A percentile compares a stretch with the other conserved stretches of the same genome.
These are phyloP conservation scores for Brachypodius melanocephalos DNA, from an alignment of 2,113 vertebrate species.

Conservation along the genomic window DNA sequence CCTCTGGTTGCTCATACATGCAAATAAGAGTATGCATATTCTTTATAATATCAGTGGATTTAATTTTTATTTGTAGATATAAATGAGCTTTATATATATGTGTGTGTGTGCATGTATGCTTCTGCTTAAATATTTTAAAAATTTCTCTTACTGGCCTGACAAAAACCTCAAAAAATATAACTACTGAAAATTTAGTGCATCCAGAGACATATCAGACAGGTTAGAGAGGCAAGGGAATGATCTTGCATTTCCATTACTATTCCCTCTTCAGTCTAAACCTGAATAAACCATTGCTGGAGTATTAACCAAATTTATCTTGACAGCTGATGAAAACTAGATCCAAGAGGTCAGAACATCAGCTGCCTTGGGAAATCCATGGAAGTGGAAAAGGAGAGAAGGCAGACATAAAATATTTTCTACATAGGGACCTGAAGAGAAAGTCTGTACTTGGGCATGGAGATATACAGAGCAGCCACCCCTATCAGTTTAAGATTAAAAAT, in stretches of 20 bases:
- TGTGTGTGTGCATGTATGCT: background rate
- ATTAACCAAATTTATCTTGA: slow-evolving; percentile 67
- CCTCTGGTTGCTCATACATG: background rate
- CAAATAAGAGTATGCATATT: background rate
- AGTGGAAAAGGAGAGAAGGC: background rate
- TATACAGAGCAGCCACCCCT: background rate
- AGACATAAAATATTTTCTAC: background rate
- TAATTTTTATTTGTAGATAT: background rate
- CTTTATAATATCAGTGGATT: background rate
- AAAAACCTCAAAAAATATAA: background rate
- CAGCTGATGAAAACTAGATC: slow-evolving; percentile 65
- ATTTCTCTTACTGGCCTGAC: background rate
- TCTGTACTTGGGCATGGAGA: background rate
- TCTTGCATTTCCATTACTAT: background rate
- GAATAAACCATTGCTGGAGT: slow-evolving; percentile 7
- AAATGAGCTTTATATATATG: background rate
- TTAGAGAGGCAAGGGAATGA: background rate
- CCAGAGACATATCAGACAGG: background rate
- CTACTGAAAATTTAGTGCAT: background rate
- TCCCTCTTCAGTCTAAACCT: background rate
- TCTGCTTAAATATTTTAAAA: background rate
- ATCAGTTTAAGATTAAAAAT: background rate
- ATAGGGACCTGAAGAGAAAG: background rate
- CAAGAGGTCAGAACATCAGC: slow-evolving; percentile 59
- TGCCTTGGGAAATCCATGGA: slow-evolving; percentile 44